Conservation (phyloP, 2,113 vertebrate species). For the Speoplatyrhinus poulsoni region DNA sequence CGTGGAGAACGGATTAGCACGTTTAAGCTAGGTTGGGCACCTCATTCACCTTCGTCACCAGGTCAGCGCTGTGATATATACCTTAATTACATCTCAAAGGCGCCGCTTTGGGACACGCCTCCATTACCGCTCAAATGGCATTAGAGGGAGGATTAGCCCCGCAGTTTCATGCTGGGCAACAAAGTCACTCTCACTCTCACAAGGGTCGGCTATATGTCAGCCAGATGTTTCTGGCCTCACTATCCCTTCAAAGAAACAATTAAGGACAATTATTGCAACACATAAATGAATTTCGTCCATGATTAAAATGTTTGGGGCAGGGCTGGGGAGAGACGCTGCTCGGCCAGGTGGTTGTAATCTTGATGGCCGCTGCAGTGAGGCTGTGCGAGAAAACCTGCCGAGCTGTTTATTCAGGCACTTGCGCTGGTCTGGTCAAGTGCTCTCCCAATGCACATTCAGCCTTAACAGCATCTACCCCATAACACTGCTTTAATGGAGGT, state of each 20-base stretch:
- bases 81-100: conserved; percentile 36
- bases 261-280: conserved; percentile 78
- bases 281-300: conserved; percentile 81
- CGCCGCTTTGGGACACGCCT: conserved; percentile 11
- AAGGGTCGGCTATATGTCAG: conserved; percentile 60
- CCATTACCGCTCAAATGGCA: conserved; percentile 45
- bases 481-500: conserved; percentile 75
- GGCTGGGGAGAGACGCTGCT: conserved; percentile 34
- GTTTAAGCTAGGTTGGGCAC: conserved; percentile 12
- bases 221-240: conserved; percentile 73
- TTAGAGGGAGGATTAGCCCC: conserved; percentile 47
- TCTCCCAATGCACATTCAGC: conserved; percentile 21
- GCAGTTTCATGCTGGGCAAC: conserved; percentile 59
- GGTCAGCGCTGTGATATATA: conserved; percentile 12
- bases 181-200: conserved; percentile 58
- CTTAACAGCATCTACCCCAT: conserved; percentile 65
- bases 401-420: conserved; percentile 76
- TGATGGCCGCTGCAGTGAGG: conserved; percentile 51
- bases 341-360: conserved; percentile 81
- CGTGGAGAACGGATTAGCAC: conserved; percentile 29
- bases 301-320: conserved; percentile 72
- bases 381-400: conserved; percentile 55
- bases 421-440: conserved; percentile 67
- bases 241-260: conserved; percentile 80
- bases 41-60: conserved; percentile 23